Percentiles rank a stretch among this genome's conserved stretches.
These are phyloP conservation scores for Chaetodon trifascialis DNA, from an alignment of 2,113 vertebrate species.

Conservation along the genomic window DNA sequence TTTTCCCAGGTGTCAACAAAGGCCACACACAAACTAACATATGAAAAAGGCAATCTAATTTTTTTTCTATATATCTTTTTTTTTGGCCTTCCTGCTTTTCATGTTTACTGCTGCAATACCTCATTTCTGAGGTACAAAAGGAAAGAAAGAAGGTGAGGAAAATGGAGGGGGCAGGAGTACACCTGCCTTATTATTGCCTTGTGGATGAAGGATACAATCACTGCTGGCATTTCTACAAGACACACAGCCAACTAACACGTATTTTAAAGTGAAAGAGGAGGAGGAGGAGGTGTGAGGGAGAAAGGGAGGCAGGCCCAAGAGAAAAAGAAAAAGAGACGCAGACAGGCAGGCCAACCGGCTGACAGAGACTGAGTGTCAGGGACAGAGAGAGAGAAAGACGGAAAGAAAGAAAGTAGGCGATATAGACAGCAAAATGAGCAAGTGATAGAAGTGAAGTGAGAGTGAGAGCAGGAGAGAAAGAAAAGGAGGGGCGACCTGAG, in stretches of 20 bases:
- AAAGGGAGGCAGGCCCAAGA: slow-evolving; percentile 51
- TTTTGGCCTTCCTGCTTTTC: slow-evolving; percentile 51
- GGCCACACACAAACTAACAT: slow-evolving; percentile 46
- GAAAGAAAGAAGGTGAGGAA: slow-evolving; percentile 56
- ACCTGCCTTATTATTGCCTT: slow-evolving; percentile 77
- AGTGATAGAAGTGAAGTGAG: slow-evolving; percentile 75
- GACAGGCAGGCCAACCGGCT: slow-evolving; percentile 71
- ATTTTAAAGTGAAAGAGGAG: slow-evolving; percentile 69
- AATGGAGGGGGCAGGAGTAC: slow-evolving; percentile 58
- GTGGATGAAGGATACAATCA: slow-evolving; percentile 78
- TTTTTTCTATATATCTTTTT: slow-evolving; percentile 43
- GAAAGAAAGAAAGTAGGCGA: slow-evolving; percentile 65
- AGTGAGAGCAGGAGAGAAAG: slow-evolving; percentile 70
- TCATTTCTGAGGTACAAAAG: slow-evolving; percentile 62
- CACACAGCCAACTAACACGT: slow-evolving; percentile 72
- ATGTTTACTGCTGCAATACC: slow-evolving; percentile 63
- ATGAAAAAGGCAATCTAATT: slow-evolving; percentile 59
- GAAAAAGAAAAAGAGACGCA: slow-evolving; percentile 48
- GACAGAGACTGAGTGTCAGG: slow-evolving; percentile 66
- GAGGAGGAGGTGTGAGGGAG: slow-evolving; percentile 64
- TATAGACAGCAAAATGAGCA: slow-evolving; percentile 74
- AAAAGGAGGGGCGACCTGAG: slow-evolving; percentile 80
- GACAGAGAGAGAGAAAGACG: slow-evolving; percentile 58
- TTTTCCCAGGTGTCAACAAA: slow-evolving; percentile 50
- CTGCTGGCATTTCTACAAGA: slow-evolving; percentile 79